A percentile compares a stretch with the other conserved stretches of the same genome.
Evolutionary conservation across 1,140 invertebrate genomes (phyloP).

Genomic region (Drosophila nigrodunni): DNA sequence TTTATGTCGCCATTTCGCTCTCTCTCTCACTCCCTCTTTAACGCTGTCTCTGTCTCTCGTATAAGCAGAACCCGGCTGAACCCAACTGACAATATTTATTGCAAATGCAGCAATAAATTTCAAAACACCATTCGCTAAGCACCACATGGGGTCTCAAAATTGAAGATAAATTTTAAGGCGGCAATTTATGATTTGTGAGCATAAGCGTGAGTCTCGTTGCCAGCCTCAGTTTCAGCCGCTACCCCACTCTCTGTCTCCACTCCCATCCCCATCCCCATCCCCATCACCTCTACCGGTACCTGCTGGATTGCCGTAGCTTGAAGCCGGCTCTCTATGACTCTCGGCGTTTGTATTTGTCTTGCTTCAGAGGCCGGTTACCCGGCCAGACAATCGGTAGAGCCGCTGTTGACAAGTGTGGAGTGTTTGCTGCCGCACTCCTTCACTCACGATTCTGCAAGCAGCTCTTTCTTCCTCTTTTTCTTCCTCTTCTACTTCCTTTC

Average conservation of each 20-base stretch:
- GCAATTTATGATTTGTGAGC: slow-evolving; percentile 85
- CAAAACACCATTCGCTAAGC: slow-evolving; percentile 85
- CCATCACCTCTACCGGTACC: not conserved
- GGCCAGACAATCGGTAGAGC: slow-evolving; percentile 53
- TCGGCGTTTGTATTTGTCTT: slow-evolving; percentile 22
- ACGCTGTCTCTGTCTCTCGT: slow-evolving; percentile 11
- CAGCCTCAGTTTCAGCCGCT: slow-evolving; percentile 19
- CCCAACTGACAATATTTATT: slow-evolving; percentile 84
- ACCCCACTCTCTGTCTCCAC: not conserved
- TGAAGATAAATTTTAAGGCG: slow-evolving; percentile 85
- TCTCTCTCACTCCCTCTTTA: slow-evolving; percentile 6
- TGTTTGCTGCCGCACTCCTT: slow-evolving; percentile 80
- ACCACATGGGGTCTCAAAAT: slow-evolving; percentile 85
- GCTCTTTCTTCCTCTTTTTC: slow-evolving; percentile 4
- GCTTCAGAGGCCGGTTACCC: slow-evolving; percentile 18
- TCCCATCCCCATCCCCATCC: not conserved
- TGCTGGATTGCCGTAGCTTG: not conserved
- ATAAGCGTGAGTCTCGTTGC: slow-evolving; percentile 68
- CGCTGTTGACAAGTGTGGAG: slow-evolving; percentile 80
- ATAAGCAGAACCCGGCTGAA: slow-evolving; percentile 23
- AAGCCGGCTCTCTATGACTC: slow-evolving; percentile 1
- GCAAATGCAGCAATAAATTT: slow-evolving; percentile 85
- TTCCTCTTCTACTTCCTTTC: slow-evolving; percentile 3
- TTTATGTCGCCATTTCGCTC: slow-evolving; percentile 13
- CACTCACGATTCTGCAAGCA: slow-evolving; percentile 53